phyloP scores from a whole-genome alignment of 1,140 invertebrate genomes.

The Bradynema listronoti region DNA sequence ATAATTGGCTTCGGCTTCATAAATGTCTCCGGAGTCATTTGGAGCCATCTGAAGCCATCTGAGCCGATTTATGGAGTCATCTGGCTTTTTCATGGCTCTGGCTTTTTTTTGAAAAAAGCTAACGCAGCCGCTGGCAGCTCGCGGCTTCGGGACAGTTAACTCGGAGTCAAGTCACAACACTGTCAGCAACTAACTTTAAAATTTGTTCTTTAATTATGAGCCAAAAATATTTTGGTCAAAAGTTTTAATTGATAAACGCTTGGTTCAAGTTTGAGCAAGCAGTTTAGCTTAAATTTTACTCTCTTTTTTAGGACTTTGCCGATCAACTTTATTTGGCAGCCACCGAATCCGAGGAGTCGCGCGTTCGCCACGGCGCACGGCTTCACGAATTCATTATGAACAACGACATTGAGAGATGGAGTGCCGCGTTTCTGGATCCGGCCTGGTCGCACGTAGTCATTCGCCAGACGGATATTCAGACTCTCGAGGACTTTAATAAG shows the following conservation, averaged over 20 bases:
- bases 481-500: conserved; percentile 49
- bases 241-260: conserved; percentile 3
- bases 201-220: background rate
- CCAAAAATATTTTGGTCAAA: background rate
- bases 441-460: conserved; percentile 57
- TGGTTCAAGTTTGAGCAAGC: too few species aligned
- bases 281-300: too few species aligned
- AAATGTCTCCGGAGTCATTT: too few species aligned
- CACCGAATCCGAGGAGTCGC: conserved; percentile 34
- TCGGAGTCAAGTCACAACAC: too few species aligned
- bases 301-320: conserved; percentile 39
- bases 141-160: too few species aligned
- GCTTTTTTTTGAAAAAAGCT: too few species aligned
- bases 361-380: conserved; percentile 44
- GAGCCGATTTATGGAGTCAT: conserved; percentile 2
- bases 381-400: conserved; percentile 55
- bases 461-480: conserved; percentile 38
- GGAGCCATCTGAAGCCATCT: too few species aligned
- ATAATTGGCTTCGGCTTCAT: too few species aligned
- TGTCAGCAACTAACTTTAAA: too few species aligned
- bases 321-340: conserved; percentile 54
- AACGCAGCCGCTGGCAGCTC: too few species aligned
- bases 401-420: conserved; percentile 57
- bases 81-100: too few species aligned
- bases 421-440: conserved; percentile 53